A percentile compares a stretch with the other conserved stretches of the same genome.
Evolutionary conservation across 2,113 vertebrate genomes (phyloP).

Genomic region (Tretioscincus oriximinensis): DNA sequence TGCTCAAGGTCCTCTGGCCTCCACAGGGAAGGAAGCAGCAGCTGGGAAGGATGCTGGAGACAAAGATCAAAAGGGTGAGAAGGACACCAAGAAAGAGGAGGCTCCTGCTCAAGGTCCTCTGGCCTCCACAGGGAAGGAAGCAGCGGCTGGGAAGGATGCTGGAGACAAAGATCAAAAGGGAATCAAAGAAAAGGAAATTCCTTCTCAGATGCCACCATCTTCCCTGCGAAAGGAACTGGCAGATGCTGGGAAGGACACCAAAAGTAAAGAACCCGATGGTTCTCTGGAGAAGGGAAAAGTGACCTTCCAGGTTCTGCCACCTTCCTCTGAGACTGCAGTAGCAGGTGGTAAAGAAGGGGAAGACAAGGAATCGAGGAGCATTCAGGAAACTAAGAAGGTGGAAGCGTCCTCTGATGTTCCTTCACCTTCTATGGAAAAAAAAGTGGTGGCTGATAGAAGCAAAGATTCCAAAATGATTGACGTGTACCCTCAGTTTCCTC

Average conservation of each 20-base stretch:
- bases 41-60: background rate
- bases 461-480: background rate
- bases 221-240: no score
- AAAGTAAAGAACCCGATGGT: background rate
- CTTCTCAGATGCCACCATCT: no score
- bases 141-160: no score
- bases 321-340: background rate
- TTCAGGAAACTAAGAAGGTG: background rate
- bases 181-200: no score
- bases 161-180: no score
- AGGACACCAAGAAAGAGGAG: no score
- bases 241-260: background rate
- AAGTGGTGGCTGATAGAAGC: background rate
- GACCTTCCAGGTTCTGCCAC: background rate
- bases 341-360: background rate
- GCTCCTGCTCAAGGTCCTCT: no score
- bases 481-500: background rate
- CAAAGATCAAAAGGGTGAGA: background rate
- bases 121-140: no score
- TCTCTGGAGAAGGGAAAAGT: background rate
- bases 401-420: background rate
- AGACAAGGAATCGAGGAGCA: background rate
- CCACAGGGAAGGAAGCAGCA: no score
- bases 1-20: no score
- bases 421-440: background rate